Percentiles rank a stretch among this genome's conserved stretches.
These are phyloP conservation scores for Cylloceria caligata DNA, from an alignment of 2,888 invertebrate species.

Conservation along the genomic window DNA sequence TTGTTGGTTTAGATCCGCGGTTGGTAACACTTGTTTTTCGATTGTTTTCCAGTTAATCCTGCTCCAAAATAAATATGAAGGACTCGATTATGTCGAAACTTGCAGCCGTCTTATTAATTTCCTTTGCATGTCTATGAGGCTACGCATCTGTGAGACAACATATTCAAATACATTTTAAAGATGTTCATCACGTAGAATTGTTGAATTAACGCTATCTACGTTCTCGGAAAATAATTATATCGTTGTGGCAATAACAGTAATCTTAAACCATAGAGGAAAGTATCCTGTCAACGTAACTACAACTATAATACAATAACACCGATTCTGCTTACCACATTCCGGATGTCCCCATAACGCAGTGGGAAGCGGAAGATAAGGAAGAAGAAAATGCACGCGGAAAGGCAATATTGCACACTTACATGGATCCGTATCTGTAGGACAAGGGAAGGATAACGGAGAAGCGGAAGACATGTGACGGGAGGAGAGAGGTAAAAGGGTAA, in stretches of 20 bases:
- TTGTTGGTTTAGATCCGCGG: not conserved
- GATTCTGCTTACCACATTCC: not conserved
- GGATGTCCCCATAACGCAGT: conserved; percentile 7
- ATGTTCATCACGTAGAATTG: too few relatives aligned
- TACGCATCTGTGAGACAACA: not conserved
- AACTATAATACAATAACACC: conserved; percentile 1
- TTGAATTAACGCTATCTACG: not conserved
- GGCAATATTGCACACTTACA: conserved; percentile 14
- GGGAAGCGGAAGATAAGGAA: conserved; percentile 9
- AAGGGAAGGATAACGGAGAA: not conserved
- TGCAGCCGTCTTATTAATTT: not conserved
- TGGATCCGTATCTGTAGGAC: not conserved
- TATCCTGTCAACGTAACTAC: not conserved
- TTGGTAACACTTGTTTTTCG: too few relatives aligned
- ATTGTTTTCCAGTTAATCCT: not conserved
- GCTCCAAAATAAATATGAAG: not conserved
- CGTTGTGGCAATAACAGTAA: too few relatives aligned
- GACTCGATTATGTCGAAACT: not conserved
- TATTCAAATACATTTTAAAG: too few relatives aligned
- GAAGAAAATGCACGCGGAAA: not conserved
- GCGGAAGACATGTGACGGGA: not conserved
- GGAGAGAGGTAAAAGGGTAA: not conserved
- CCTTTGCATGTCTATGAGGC: not conserved
- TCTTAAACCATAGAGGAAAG: not conserved
- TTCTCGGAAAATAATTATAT: not conserved